Evolutionary conservation across 2,113 vertebrate species (phyloP).

Genomic region (Syngnathoides biaculeatus): DNA sequence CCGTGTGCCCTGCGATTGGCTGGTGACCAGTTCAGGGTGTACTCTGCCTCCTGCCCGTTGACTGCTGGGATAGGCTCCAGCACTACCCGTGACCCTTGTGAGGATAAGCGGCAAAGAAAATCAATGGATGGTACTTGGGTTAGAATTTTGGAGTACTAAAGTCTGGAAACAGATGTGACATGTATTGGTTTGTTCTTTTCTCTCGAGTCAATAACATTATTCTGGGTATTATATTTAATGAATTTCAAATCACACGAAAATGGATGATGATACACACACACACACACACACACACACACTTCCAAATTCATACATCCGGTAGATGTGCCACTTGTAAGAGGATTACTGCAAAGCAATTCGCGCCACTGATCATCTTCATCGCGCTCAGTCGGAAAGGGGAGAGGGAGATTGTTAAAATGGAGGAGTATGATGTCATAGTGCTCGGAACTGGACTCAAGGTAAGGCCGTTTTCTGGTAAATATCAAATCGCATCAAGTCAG

Average conservation of each 20-base stretch:
- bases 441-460: constrained; percentile 93
- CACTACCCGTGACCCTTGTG: too few species aligned
- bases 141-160: too few species aligned
- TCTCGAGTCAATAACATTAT: not conserved
- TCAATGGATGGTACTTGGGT: too few species aligned
- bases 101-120: too few species aligned
- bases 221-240: not conserved
- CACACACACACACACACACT: constrained; percentile 16
- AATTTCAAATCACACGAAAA: not conserved
- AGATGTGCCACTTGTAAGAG: constrained; percentile 38
- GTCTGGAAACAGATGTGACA: not conserved
- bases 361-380: constrained; percentile 38
- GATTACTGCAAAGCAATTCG: constrained; percentile 53
- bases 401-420: constrained; percentile 44
- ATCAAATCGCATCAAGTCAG: not conserved
- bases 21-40: too few species aligned
- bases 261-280: constrained; percentile 4
- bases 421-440: constrained; percentile 91
- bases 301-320: not conserved
- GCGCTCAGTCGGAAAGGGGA: not conserved
- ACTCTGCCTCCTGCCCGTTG: too few species aligned
- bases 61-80: too few species aligned
- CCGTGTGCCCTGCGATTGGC: too few species aligned
- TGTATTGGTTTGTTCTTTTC: not conserved
- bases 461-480: constrained; percentile 38